Conservation (phyloP, 2,797 vertebrate genomes). For the Anabas testudineus region DNA sequence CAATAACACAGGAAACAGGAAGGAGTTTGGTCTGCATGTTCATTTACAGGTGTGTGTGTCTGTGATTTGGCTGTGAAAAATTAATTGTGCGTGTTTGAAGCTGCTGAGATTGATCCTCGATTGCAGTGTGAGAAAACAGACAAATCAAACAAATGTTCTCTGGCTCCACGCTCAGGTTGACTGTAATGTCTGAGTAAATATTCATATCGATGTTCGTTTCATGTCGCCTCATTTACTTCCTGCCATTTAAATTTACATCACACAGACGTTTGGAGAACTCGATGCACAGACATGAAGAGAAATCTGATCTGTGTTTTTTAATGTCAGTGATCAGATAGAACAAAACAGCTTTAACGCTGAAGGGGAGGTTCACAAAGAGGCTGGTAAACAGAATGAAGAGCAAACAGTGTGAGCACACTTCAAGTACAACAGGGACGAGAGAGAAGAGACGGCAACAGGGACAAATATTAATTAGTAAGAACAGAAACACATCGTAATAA, state of each 20-base stretch:
- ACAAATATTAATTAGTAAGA: too few relatives aligned
- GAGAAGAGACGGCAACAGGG: too few relatives aligned
- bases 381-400: too few relatives aligned
- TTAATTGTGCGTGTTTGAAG: not conserved
- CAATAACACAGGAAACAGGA: too few relatives aligned
- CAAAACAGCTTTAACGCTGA: slow-evolving; percentile 1
- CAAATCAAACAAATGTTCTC: slow-evolving; percentile 21
- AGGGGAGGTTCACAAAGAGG: not conserved
- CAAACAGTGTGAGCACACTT: too few relatives aligned
- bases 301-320: not conserved
- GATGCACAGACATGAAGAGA: not conserved
- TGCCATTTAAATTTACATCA: slow-evolving; percentile 19
- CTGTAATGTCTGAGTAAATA: slow-evolving; percentile 24
- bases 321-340: slow-evolving; percentile 4
- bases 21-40: too few relatives aligned
- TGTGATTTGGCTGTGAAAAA: not conserved
- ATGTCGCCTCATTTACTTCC: slow-evolving; percentile 24
- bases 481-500: too few relatives aligned
- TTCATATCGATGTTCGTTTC: slow-evolving; percentile 33
- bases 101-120: slow-evolving; percentile 12
- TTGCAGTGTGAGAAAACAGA: slow-evolving; percentile 15
- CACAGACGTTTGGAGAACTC: not conserved
- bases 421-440: too few relatives aligned
- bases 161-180: not conserved
- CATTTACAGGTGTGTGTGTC: too few relatives aligned